Percentiles rank a stretch among this genome's conserved stretches.
Evolutionary conservation across 2,113 vertebrate species (phyloP).

Genomic region (Condylura cristata): DNA sequence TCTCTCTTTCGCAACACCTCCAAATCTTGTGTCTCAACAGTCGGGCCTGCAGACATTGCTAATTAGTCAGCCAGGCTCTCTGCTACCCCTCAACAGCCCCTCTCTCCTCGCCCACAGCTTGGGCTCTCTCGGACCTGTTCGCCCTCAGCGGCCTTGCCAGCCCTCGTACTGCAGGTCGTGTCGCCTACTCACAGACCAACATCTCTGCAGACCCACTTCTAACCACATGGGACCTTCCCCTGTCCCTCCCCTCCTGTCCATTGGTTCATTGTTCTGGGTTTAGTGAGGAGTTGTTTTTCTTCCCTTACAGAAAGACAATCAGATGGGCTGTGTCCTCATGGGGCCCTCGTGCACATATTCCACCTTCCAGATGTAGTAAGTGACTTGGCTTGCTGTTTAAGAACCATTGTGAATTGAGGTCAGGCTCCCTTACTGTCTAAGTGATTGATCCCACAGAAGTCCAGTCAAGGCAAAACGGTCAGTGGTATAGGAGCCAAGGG

Average conservation of each 20-base stretch:
- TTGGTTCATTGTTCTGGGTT: neutral
- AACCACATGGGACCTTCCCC: neutral
- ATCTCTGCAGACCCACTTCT: neutral
- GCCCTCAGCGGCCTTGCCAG: neutral
- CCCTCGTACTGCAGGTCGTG: too few relatives aligned
- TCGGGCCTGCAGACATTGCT: neutral
- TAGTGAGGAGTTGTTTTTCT: neutral
- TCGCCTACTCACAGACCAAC: neutral
- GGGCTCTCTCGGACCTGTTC: neutral
- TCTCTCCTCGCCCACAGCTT: too few relatives aligned
- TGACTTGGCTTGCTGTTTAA: conserved; percentile 67
- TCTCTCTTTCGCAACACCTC: neutral
- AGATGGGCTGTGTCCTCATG: conserved; percentile 92
- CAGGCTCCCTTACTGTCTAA: neutral
- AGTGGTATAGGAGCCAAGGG: neutral
- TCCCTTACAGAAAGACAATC: conserved; percentile 79
- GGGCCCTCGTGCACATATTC: conserved; percentile 95
- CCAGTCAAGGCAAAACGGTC: neutral
- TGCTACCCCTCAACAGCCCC: neutral
- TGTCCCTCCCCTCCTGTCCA: neutral
- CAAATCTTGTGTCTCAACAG: neutral
- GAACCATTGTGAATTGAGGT: neutral
- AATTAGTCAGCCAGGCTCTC: neutral
- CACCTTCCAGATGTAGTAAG: conserved; percentile 97
- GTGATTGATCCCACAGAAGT: neutral